phyloP scores from a whole-genome alignment of 2,797 vertebrate genomes.

The Sebastes goodei region DNA sequence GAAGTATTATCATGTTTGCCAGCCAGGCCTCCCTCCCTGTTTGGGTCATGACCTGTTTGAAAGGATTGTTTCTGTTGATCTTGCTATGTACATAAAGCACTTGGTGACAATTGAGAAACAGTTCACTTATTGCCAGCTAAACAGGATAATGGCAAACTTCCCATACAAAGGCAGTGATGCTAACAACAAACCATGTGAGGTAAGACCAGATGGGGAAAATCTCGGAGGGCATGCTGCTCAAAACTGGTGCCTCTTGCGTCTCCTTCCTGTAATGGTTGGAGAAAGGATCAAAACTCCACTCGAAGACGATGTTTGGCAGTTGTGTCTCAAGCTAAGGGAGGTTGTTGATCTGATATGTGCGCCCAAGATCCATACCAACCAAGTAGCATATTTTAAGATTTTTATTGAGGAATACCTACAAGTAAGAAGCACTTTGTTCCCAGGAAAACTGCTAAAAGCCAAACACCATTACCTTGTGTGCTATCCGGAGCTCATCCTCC shows the following conservation, averaged over 20 bases:
- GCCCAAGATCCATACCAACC: not conserved
- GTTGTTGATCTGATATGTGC: not conserved
- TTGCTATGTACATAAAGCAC: not conserved
- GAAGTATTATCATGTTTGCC: not conserved
- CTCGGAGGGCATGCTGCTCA: not conserved
- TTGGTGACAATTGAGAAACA: not conserved
- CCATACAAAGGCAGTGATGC: not conserved
- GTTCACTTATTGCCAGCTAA: not conserved
- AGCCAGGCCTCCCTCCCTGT: not conserved
- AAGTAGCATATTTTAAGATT: not conserved
- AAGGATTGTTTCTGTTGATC: not conserved
- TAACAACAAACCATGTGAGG: not conserved
- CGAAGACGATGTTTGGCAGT: not conserved
- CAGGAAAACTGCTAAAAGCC: not conserved
- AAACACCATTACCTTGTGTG: not conserved
- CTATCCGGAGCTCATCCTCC: not conserved
- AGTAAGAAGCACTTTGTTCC: not conserved
- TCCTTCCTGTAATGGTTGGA: not conserved
- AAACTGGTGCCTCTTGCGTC: not conserved
- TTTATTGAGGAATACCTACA: not conserved
- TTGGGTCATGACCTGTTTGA: conserved; percentile 3
- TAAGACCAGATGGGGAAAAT: not conserved
- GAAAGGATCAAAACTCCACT: not conserved
- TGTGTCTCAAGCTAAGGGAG: not conserved
- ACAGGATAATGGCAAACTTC: not conserved